Conservation (phyloP, 2,797 vertebrate species). For the Capromys pilorides region DNA sequence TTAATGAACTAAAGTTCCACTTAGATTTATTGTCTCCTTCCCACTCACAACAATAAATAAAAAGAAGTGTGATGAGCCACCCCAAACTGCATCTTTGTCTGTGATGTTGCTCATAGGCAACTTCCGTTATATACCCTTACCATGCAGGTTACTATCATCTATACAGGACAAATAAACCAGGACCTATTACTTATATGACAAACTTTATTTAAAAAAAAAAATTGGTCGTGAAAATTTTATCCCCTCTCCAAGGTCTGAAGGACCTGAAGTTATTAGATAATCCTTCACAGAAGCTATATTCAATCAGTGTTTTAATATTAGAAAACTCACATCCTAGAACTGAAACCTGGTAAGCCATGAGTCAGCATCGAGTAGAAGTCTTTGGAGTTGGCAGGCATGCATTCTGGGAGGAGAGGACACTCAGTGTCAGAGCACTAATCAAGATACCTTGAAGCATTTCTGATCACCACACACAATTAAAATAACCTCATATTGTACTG, state of each 20-base stretch:
- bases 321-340: neutral
- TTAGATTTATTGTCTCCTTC: neutral
- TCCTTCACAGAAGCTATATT: neutral
- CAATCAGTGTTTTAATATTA: neutral
- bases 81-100: neutral
- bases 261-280: neutral
- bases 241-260: slow-evolving; percentile 7
- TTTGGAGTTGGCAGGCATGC: neutral
- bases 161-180: neutral
- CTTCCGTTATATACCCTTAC: neutral
- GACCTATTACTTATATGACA: neutral
- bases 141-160: neutral
- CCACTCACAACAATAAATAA: neutral
- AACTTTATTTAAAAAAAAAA: neutral
- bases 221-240: neutral
- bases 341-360: neutral
- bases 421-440: neutral
- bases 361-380: neutral
- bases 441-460: neutral
- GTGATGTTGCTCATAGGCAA: neutral
- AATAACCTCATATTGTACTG: neutral
- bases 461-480: neutral
- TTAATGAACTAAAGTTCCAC: neutral
- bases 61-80: neutral
- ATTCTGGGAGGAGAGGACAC: neutral